Evolutionary conservation across 2,888 invertebrate genomes (phyloP), one percentile per base, ranked within the genome.

Genomic region (Amaurobius ferox): DNA sequence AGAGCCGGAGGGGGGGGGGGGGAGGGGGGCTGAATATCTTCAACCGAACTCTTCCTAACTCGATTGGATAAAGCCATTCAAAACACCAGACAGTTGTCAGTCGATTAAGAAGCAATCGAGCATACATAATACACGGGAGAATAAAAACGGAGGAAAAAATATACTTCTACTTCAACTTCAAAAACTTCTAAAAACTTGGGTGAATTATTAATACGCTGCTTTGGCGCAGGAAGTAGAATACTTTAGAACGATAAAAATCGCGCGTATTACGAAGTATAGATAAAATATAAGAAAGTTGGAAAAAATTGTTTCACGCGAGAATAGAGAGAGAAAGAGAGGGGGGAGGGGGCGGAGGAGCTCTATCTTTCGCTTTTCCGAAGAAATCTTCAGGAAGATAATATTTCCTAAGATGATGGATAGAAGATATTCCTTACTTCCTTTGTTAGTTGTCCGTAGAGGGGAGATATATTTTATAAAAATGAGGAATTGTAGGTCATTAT

Each of bases 191-290:
- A 64, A 83, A 76, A 81, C 26, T 40, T 28, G 74, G 48, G 77
- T 78, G 83, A 85, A 85, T 85, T 76, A 83, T 83, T 85, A 85
- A 85, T 72, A 70, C 66, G 70, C 40, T 28, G 70, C 70, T 83
- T 29, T n/a, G 67, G 35, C 70, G 40, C 30, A 64, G 68, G 66
- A 71, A 76, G 64, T 35, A 48, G 61, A 72, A 77, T 77, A 72
- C 83, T 85, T 85, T 85, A 28, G 66, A 28, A 30, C 55, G 83
- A 85, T 85, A 85, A 85, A 85, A 85, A 85, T 85, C 83, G 71
- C 66, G 64, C 72, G 83, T 72, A 85, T 67, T 77, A 66, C 67
- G 35, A 71, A 44, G 48, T 81, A 74, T 70, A 85, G 70, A 77
- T 77, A 73, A 73, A 67, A 61, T 55, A 61, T 61, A 48, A 66